Evolutionary conservation across 2,113 vertebrate species (phyloP), one percentile per base, ranked within the genome.

Genomic region (Acanthisitta chloris): DNA sequence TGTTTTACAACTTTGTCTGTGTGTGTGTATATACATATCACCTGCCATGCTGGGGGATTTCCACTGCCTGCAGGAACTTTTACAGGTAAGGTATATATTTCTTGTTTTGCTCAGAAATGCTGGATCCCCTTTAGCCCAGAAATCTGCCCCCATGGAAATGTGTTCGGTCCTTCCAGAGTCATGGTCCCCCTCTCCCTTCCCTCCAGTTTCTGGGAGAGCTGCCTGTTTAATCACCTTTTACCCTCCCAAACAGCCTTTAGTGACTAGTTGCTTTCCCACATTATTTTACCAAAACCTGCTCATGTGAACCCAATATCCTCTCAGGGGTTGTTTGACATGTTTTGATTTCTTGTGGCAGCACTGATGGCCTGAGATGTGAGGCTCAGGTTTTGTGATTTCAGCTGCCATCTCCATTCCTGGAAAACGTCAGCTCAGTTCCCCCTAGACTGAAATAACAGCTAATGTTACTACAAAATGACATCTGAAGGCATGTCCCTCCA

Each of bases 1-100:
- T 0, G 0, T 10, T 38, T 77, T 20, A 4, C 23, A 20, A 12
- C 29, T 55, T 36, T n/a, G 52, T 14, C 48, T 28, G 0, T 6
- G 10, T 23, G 18, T 3, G 8, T 51, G 29, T 34, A 12, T 6
- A 7, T 46, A 34, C 15, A 26, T 8, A 12, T 49, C 34, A 42
- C 38, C 48, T 78, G 49, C 70, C 9, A 0, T 0, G 2, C 65
- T 48, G 70, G 40, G 55, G 34, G 42, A 8, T 78, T 78, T 78
- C 82, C 17, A 28, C 19, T 51, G 36, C 83, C 34, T 21, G 8
- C 80, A 31, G 38, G 45, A 82, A 36, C 66, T 12, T 34, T 31
- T 46, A 36, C 46, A 55, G 54, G 33, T 67, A 42, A 33, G 25
- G 7, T 38, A 67, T 58, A 0, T 54, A 17, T 59, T 59, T 65